Evolutionary conservation across 2,113 vertebrate genomes (phyloP).

Genomic region (Condylura cristata): DNA sequence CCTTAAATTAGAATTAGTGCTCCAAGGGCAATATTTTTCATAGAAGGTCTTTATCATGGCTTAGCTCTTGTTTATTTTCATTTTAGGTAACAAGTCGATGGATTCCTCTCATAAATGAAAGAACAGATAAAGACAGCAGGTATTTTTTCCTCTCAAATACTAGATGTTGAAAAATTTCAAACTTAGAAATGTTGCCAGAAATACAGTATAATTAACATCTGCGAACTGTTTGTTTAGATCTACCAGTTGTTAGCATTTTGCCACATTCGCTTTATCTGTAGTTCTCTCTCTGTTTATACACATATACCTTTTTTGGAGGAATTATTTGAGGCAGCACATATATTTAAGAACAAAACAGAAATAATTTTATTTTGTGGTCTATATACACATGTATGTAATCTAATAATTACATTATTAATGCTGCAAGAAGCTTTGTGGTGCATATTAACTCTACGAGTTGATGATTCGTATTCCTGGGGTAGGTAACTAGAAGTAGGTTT

Average conservation of each 20-base stretch:
- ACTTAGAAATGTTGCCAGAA: slow-evolving; percentile 25
- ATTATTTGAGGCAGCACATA: not conserved
- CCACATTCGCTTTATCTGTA: not conserved
- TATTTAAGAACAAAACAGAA: slow-evolving; percentile 69
- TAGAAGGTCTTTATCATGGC: not conserved
- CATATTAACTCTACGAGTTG: no score
- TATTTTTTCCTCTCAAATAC: slow-evolving; percentile 79
- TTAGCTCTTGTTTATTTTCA: slow-evolving; percentile 57
- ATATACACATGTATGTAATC: no score
- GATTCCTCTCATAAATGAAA: slow-evolving; percentile 99
- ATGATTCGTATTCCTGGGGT: no score
- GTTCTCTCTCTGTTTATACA: not conserved
- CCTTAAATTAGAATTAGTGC: not conserved
- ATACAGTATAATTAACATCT: not conserved
- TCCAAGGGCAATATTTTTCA: not conserved
- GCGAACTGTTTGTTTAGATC: not conserved
- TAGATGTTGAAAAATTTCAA: slow-evolving; percentile 20
- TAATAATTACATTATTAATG: no score
- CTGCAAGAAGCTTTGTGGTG: no score
- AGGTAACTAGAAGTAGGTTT: no score
- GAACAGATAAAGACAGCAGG: slow-evolving; percentile 99
- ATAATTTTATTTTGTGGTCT: not conserved
- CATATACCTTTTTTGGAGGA: not conserved
- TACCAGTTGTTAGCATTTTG: not conserved
- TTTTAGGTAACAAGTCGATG: slow-evolving; percentile 97